phyloP scores from a whole-genome alignment of 2,888 invertebrate genomes.

The Hyposoter didymator region DNA sequence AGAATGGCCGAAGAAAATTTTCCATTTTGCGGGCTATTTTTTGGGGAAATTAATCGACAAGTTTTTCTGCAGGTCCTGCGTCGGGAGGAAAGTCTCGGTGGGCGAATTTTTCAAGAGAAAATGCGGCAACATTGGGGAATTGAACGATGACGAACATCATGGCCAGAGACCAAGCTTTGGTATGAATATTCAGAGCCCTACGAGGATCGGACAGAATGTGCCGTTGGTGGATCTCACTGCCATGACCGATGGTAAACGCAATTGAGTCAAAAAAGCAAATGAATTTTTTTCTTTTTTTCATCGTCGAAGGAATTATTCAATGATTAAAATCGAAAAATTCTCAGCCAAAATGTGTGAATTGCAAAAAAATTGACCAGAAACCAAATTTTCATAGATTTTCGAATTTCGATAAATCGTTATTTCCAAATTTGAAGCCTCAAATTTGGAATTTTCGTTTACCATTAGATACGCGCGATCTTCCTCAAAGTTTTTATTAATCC shows the following conservation, averaged over 20 bases:
- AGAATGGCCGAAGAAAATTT: constrained; percentile 32
- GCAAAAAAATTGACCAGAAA: too few relatives aligned
- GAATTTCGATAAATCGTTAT: too few relatives aligned
- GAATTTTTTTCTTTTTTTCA: too few relatives aligned
- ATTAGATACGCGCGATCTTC: too few relatives aligned
- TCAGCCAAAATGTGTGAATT: too few relatives aligned
- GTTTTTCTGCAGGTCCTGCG: constrained; percentile 73
- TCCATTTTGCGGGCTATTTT: too few relatives aligned
- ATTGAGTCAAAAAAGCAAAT: background rate
- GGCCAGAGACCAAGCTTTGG: constrained; percentile 78
- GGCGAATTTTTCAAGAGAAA: constrained; percentile 84
- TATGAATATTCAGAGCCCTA: constrained; percentile 74
- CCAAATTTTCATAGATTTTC: too few relatives aligned
- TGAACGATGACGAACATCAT: constrained; percentile 67
- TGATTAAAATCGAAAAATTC: too few relatives aligned
- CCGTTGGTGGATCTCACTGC: constrained; percentile 77
- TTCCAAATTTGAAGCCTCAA: too few relatives aligned
- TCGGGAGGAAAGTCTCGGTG: constrained; percentile 81
- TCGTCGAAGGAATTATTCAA: too few relatives aligned
- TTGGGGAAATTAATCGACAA: background rate
- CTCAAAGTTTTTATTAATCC: too few relatives aligned
- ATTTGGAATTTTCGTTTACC: too few relatives aligned
- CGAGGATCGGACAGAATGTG: constrained; percentile 69
- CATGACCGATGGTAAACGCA: constrained; percentile 74
- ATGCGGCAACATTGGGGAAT: constrained; percentile 82